Evolutionary conservation across 2,113 vertebrate genomes (phyloP).

Genomic region (Megaptera novaeangliae): DNA sequence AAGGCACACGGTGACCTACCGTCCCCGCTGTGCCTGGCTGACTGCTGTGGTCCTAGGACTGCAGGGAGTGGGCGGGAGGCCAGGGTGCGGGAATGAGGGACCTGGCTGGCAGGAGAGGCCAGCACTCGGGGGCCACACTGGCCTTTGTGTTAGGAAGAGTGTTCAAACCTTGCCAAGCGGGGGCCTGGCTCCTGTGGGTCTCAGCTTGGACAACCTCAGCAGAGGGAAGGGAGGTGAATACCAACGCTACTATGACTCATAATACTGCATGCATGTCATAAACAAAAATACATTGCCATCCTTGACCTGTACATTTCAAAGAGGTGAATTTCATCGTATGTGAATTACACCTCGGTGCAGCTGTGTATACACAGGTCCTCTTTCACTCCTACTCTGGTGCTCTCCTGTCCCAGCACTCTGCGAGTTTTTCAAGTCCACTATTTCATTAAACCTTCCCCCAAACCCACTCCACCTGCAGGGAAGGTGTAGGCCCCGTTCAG

Average conservation of each 20-base stretch:
- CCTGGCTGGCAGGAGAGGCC: background rate
- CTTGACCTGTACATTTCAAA: background rate
- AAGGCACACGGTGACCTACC: background rate
- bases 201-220: background rate
- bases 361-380: background rate
- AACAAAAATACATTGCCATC: background rate
- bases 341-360: background rate
- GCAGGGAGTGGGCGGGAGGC: background rate
- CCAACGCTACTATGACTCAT: background rate
- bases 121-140: background rate
- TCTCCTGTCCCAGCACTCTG: background rate
- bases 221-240: background rate
- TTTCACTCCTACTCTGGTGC: background rate
- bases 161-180: background rate
- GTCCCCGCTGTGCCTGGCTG: background rate
- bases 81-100: too few relatives aligned
- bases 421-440: background rate
- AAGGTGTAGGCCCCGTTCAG: background rate
- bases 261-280: background rate
- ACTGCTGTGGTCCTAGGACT: too few relatives aligned
- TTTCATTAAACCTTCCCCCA: background rate
- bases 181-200: background rate
- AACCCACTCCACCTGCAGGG: background rate
- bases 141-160: background rate
- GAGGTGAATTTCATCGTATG: background rate